A percentile compares a stretch with the other conserved stretches of the same genome.
Evolutionary conservation across 1,140 invertebrate genomes (phyloP).

Genomic region (Aphaenogaster rudis): DNA sequence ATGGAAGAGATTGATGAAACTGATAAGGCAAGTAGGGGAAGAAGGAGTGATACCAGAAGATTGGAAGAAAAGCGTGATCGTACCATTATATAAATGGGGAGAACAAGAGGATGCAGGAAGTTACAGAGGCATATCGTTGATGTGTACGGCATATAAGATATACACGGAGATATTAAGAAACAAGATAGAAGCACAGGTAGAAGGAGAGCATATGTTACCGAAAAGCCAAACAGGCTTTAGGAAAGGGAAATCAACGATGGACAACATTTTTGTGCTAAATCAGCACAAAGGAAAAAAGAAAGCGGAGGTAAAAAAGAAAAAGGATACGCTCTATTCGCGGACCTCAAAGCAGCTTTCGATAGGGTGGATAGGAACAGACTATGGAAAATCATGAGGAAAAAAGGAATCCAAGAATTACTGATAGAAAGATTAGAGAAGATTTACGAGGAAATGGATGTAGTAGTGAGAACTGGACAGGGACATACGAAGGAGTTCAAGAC

Average conservation of each 20-base stretch:
- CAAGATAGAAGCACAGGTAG: background rate
- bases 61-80: background rate
- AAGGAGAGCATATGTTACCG: background rate
- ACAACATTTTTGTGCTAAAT: background rate
- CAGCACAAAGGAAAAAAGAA: background rate
- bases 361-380: no score
- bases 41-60: background rate
- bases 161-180: conserved; percentile 15
- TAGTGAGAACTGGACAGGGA: no score
- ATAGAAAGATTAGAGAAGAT: no score
- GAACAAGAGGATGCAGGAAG: background rate
- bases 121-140: conserved; percentile 17
- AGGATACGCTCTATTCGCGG: background rate
- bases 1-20: background rate
- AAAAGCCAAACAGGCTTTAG: background rate
- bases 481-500: no score
- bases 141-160: conserved; percentile 18
- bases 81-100: background rate
- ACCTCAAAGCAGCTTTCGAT: background rate
- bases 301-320: background rate
- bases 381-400: no score
- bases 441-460: no score
- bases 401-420: no score
- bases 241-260: background rate
- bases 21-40: background rate